Conservation (phyloP, 2,113 vertebrate species). For the Shinisaurus crocodilurus region DNA sequence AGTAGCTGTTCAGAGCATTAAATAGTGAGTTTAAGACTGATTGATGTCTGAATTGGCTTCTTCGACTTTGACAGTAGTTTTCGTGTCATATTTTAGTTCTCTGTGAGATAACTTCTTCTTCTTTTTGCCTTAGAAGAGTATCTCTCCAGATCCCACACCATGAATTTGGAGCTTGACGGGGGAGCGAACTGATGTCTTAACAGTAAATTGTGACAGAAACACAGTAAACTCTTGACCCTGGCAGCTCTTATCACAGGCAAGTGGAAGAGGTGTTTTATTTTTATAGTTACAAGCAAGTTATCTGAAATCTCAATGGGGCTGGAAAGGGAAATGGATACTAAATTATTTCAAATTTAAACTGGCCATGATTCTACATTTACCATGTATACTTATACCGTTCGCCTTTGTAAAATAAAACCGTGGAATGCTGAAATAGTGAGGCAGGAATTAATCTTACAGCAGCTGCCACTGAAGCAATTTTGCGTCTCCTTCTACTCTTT, state of each 20-base stretch:
- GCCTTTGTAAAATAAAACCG: conserved; percentile 4
- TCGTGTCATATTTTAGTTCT: conserved; percentile 16
- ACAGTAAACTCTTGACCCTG: conserved; percentile 19
- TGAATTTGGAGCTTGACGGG: conserved; percentile 2
- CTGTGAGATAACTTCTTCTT: neutral
- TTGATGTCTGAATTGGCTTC: neutral
- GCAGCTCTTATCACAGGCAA: conserved; percentile 11
- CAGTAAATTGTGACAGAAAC: conserved; percentile 27
- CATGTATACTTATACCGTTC: neutral
- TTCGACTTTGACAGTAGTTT: conserved; percentile 7
- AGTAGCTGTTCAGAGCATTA: neutral
- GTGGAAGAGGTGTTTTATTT: conserved; percentile 27
- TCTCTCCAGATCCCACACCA: conserved; percentile 12
- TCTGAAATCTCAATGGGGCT: conserved; percentile 18
- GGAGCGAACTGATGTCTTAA: conserved; percentile 4
- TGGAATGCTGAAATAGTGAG: neutral
- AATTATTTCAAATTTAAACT: conserved; percentile 1
- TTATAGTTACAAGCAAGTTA: conserved; percentile 22
- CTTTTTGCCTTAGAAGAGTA: neutral
- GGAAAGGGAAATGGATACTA: conserved; percentile 4
- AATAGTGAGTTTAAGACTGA: neutral
- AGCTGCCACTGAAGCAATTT: neutral
- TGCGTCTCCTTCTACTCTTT: neutral
- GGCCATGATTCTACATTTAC: neutral
- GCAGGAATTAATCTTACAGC: neutral